Percentiles rank a stretch among this genome's conserved stretches.
Conservation (phyloP, 2,113 vertebrate genomes). For the Speoplatyrhinus poulsoni region DNA sequence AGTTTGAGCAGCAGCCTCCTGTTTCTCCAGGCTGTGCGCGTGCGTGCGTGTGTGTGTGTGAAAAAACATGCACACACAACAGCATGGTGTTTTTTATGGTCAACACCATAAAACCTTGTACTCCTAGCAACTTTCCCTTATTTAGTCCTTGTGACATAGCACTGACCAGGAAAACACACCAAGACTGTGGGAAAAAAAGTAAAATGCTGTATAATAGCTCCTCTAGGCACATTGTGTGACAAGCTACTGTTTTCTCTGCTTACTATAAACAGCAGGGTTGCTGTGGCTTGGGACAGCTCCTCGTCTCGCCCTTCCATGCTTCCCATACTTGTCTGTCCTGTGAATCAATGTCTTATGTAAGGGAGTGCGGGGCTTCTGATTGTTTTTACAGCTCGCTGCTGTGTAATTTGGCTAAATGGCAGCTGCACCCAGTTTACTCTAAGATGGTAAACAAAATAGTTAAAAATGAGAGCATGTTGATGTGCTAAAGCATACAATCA, state of each 20-base stretch:
- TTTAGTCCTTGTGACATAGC: constrained; percentile 19
- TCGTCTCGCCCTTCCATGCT: constrained; percentile 25
- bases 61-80: constrained; percentile 31
- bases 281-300: constrained; percentile 46
- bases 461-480: constrained; percentile 61
- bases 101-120: constrained; percentile 45
- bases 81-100: not conserved
- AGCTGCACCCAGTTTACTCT: constrained; percentile 59
- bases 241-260: constrained; percentile 6
- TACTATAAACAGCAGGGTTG: constrained; percentile 41
- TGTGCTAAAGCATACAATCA: constrained; percentile 58
- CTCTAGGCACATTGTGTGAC: constrained; percentile 41
- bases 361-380: constrained; percentile 60
- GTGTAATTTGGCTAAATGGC: constrained; percentile 77
- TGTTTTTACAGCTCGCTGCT: constrained; percentile 68
- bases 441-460: constrained; percentile 69
- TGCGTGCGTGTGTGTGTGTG: constrained; percentile 21
- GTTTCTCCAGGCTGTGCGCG: not conserved
- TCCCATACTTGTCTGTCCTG: constrained; percentile 50
- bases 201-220: constrained; percentile 40
- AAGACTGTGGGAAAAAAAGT: constrained; percentile 49
- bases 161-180: constrained; percentile 29
- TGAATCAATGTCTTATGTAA: constrained; percentile 62
- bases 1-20: constrained; percentile 21
- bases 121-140: constrained; percentile 26